Evolutionary conservation across 2,797 vertebrate genomes (phyloP), one percentile per base, ranked within the genome.

Genomic region (Enteromius fasciolatus): DNA sequence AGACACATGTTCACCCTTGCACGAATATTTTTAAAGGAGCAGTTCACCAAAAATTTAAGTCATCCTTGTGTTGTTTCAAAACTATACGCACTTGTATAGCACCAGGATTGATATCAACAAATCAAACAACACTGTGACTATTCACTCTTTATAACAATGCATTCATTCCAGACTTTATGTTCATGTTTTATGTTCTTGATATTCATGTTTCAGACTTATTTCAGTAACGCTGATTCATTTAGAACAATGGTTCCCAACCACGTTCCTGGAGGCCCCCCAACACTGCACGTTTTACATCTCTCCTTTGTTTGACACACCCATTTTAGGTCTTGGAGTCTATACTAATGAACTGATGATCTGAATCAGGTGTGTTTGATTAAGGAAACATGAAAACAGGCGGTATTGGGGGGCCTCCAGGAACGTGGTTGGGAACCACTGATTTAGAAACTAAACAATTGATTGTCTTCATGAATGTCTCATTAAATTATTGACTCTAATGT

Each of bases 1-100:
- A 63, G 69, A 80, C 61, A 80, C 77, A 84, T 72, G 74, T 64
- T 46, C 41, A 63, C 46, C 50, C n/a, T 0, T 17, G 69, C 50
- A 68, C 69, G 3, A 23, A 80, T 20, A 44, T 46, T 54, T 39
- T 50, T 57, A 61, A 63, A 50, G 14, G 28, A 72, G 25, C 17
- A 36, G 17, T 17, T 50, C 33, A 59, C 54, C 15, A 20, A 76
- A 44, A 20, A 44, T 12, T 0, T 11, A 25, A 41, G 7, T 28
- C 14, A n/a, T 14, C 17, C 17, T 50, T 14, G 23, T 17, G 4
- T 75, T 0, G 1, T 25, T 76, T 44, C 54, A 61, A 44, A 61
- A 44, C n/a, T 1, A 76, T 36, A 36, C 72, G 23, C 10, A 50
- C 11, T 6, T 50, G 10, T 12, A 39, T 39, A 57, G 31, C 12